A percentile compares a stretch with the other conserved stretches of the same genome.
Conservation (phyloP, 2,888 invertebrate species). For the Chesias legatella region DNA sequence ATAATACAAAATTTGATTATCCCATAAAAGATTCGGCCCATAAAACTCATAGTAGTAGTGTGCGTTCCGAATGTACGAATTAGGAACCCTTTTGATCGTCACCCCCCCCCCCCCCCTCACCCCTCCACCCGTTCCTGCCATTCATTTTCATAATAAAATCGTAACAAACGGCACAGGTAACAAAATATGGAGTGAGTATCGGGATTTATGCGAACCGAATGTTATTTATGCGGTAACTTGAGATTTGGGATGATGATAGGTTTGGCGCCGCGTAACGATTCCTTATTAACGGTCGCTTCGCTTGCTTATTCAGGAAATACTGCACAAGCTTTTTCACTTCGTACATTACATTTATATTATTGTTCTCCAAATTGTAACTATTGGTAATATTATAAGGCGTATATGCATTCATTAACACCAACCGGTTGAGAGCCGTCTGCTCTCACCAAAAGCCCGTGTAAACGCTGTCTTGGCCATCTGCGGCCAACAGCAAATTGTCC, state of each 20-base stretch:
- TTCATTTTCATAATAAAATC: constrained; percentile 81
- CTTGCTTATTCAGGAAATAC: constrained; percentile 10
- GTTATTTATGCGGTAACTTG: constrained; percentile 65
- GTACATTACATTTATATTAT: too few species aligned
- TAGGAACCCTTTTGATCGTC: constrained; percentile 77
- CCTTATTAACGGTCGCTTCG: constrained; percentile 16
- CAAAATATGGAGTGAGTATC: constrained; percentile 77
- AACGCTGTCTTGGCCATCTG: too few species aligned
- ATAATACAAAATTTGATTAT: constrained; percentile 80
- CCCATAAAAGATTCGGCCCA: constrained; percentile 78
- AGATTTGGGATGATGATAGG: constrained; percentile 47
- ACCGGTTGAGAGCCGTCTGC: too few species aligned
- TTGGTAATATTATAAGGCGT: too few species aligned
- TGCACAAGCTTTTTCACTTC: too few species aligned
- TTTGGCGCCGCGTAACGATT: constrained; percentile 31
- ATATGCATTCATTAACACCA: too few species aligned
- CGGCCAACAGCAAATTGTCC: too few species aligned
- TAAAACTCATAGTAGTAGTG: constrained; percentile 77
- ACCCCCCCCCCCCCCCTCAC: constrained; percentile 39
- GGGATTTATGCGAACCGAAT: constrained; percentile 70
- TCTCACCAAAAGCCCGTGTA: too few species aligned
- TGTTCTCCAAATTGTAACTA: too few species aligned
- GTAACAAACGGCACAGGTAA: constrained; percentile 78
- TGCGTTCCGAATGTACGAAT: constrained; percentile 73
- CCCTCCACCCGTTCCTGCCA: constrained; percentile 55